These are phyloP conservation scores for Agriopis leucophaearia DNA, from an alignment of 2,888 invertebrate species.

Conservation along the genomic window DNA sequence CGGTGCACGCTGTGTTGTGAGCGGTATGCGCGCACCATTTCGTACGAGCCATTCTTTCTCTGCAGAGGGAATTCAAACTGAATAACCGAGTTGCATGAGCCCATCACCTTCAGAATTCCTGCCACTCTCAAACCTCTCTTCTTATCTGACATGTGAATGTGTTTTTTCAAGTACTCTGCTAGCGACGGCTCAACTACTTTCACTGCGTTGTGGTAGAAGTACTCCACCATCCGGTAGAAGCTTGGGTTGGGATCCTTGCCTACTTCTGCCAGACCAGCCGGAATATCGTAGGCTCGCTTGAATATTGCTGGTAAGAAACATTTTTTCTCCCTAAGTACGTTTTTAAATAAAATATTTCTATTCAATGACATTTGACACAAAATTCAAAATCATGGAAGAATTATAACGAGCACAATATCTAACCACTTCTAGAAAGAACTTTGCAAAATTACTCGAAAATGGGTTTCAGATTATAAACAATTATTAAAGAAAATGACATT, in stretches of 20 bases:
- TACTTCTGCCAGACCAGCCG: slow-evolving; percentile 65
- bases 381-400: too few relatives aligned
- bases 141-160: slow-evolving; percentile 81
- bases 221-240: slow-evolving; percentile 89
- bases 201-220: slow-evolving; percentile 89
- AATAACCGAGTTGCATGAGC: slow-evolving; percentile 89
- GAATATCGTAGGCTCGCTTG: slow-evolving; percentile 73
- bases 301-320: slow-evolving; percentile 7
- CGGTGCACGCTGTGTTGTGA: slow-evolving; percentile 92
- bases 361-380: background rate
- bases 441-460: too few relatives aligned
- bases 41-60: slow-evolving; percentile 89
- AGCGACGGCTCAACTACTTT: slow-evolving; percentile 82
- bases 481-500: too few relatives aligned
- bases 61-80: slow-evolving; percentile 90
- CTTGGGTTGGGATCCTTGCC: slow-evolving; percentile 76
- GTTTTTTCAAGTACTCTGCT: slow-evolving; percentile 78
- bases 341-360: slow-evolving; percentile 1
- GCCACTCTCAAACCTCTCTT: slow-evolving; percentile 87
- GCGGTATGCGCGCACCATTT: slow-evolving; percentile 90
- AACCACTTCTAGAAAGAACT: too few relatives aligned
- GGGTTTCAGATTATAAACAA: too few relatives aligned
- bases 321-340: background rate
- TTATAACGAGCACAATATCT: too few relatives aligned
- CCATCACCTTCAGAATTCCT: slow-evolving; percentile 89